Base-by-base conservation (phyloP, 2,888 invertebrate species). In the Sepiola atlantica region DNA sequence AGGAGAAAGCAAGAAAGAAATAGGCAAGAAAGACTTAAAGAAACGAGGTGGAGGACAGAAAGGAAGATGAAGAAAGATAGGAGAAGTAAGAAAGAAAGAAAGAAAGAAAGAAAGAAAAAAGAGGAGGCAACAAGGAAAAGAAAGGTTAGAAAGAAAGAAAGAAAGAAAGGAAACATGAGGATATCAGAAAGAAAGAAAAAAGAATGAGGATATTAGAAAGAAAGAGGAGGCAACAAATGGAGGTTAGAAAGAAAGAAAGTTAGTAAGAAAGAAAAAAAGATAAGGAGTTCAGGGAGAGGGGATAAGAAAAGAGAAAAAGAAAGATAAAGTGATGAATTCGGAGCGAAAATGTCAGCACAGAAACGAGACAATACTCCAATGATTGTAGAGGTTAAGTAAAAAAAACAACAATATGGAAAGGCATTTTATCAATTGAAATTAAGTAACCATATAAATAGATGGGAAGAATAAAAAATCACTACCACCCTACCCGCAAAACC, bases 51-150 rank as follows among this genome's bases (percentile, higher is more conserved):
- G 18, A 55, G 55, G 14, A 55, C 2, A 20, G 14, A 61, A 61
- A 61, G 28, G 28, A 61, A 61, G 28, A 61, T 10, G 28, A 28
- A 14, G 28, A 61, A 61, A 12, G n/a, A n/a, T n/a, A n/a, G 90
- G 57, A 92, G 90, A 45, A 92, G 90, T 90, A 91, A 93, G 35
- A 32, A 45, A 90, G 45, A 55, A 91, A 32, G 91, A 57, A 35
- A 28, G 35, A 92, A 55, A 93, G 90, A 54, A 35, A 93, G 94
- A 90, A 90, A 90, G 90, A 93, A 77, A 93, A 90, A 91, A 55
- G 55, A 24, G 32, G 91, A 55, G 90, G 16, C 32, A 28, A 54
- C 45, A 92, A 55, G 57, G 24, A 90, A 57, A 61, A 92, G 55
- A 90, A 90, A 92, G 92, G 35, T 77, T 55, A 12, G 4, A 24